These are phyloP conservation scores for Oryzias sinensis DNA, from an alignment of 2,797 vertebrate genomes.

Conservation along the genomic window DNA sequence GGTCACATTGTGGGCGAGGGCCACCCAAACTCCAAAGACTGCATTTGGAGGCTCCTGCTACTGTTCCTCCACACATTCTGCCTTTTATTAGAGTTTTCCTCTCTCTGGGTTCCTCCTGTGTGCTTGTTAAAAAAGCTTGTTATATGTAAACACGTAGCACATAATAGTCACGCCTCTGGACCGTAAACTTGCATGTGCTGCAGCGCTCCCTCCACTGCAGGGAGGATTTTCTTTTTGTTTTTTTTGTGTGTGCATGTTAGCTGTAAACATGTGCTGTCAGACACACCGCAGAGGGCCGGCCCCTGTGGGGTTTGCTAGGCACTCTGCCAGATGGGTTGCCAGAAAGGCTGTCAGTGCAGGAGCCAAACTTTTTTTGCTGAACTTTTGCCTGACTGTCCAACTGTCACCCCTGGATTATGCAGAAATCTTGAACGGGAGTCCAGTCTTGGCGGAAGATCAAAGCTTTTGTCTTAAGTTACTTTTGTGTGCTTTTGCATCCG, in stretches of 20 bases:
- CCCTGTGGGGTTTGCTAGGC: slow-evolving; percentile 47
- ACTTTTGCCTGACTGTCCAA: slow-evolving; percentile 21
- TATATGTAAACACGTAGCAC: slow-evolving; percentile 58
- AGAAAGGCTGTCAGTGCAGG: slow-evolving; percentile 62
- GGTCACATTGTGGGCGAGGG: slow-evolving; percentile 11
- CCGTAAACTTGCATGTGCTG: slow-evolving; percentile 21
- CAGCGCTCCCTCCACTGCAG: neutral
- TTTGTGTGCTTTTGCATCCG: neutral
- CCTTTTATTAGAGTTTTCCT: slow-evolving; percentile 63
- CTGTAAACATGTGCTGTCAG: neutral
- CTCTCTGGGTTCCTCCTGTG: slow-evolving; percentile 42
- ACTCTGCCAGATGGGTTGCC: slow-evolving; percentile 54
- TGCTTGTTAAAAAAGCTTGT: slow-evolving; percentile 60
- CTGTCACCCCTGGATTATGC: slow-evolving; percentile 22
- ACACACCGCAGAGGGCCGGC: slow-evolving; percentile 32
- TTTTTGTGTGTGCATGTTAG: neutral
- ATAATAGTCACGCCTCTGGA: slow-evolving; percentile 50
- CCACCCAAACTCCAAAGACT: slow-evolving; percentile 38
- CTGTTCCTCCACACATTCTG: slow-evolving; percentile 64
- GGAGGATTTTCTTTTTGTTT: neutral
- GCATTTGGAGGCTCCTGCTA: slow-evolving; percentile 31
- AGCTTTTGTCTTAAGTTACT: neutral
- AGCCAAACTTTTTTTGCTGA: slow-evolving; percentile 51
- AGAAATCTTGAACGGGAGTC: slow-evolving; percentile 16
- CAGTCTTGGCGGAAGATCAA: slow-evolving; percentile 25